Conservation (phyloP, 23 tunicate species). For the Halocynthia roretzi region DNA sequence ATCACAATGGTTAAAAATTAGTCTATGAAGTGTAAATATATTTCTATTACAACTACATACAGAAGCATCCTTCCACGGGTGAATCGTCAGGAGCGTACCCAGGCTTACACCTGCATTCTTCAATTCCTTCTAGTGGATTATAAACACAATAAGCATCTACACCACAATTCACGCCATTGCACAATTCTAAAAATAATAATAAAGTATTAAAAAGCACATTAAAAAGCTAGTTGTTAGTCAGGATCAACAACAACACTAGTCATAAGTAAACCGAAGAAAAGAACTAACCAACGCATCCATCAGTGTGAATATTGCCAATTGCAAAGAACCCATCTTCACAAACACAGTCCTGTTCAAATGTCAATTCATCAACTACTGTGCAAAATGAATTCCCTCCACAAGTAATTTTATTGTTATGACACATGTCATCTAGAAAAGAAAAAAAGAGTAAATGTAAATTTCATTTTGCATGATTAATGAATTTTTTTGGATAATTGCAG, state of each 20-base stretch:
- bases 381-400: neutral
- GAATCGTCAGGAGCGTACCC: neutral
- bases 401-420: neutral
- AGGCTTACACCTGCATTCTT: neutral
- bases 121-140: neutral
- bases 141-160: neutral
- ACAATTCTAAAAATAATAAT: neutral
- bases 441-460: too few species aligned
- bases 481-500: too few species aligned
- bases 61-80: neutral
- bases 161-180: neutral
- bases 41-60: neutral
- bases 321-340: conserved; percentile 1
- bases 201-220: too few species aligned
- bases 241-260: neutral
- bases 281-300: neutral
- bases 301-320: neutral
- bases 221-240: too few species aligned
- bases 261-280: too few species aligned
- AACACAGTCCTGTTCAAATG: conserved; percentile 4
- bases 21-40: too few species aligned
- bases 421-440: neutral
- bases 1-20: too few species aligned
- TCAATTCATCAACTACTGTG: neutral
- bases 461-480: too few species aligned